Evolutionary conservation across 1,140 invertebrate species (phyloP).

Genomic region (Anoplophora glabripennis): DNA sequence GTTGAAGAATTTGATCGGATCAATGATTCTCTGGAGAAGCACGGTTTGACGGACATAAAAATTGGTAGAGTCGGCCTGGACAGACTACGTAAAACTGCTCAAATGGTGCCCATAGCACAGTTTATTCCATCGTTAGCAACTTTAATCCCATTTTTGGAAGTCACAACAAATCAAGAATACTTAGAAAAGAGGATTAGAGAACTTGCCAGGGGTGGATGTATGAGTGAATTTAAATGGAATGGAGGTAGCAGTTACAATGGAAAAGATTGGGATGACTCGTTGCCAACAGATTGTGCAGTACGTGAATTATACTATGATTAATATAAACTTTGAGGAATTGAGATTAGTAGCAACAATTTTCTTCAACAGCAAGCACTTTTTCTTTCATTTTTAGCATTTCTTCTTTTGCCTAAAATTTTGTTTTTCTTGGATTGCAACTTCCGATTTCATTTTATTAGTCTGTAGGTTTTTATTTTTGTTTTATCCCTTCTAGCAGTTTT

Average conservation of each 20-base stretch:
- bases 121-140: constrained; percentile 66
- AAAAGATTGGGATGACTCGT: constrained; percentile 73
- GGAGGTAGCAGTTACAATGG: constrained; percentile 67
- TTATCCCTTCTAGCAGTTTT: no score
- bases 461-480: no score
- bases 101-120: constrained; percentile 53
- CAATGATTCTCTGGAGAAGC: constrained; percentile 62
- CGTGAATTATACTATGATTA: constrained; percentile 39
- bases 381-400: no score
- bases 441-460: no score
- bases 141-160: constrained; percentile 74
- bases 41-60: constrained; percentile 67
- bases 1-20: constrained; percentile 68
- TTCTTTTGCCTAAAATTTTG: no score
- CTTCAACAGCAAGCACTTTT: background rate
- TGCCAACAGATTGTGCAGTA: constrained; percentile 78
- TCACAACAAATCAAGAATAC: constrained; percentile 80
- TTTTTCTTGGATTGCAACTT: no score
- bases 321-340: background rate
- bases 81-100: constrained; percentile 65
- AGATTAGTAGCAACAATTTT: background rate
- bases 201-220: constrained; percentile 72
- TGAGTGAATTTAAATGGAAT: constrained; percentile 81
- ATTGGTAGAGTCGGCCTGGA: constrained; percentile 69
- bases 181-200: constrained; percentile 73